phyloP scores from a whole-genome alignment of 2,888 invertebrate species.

The Pherbina coryleti region DNA sequence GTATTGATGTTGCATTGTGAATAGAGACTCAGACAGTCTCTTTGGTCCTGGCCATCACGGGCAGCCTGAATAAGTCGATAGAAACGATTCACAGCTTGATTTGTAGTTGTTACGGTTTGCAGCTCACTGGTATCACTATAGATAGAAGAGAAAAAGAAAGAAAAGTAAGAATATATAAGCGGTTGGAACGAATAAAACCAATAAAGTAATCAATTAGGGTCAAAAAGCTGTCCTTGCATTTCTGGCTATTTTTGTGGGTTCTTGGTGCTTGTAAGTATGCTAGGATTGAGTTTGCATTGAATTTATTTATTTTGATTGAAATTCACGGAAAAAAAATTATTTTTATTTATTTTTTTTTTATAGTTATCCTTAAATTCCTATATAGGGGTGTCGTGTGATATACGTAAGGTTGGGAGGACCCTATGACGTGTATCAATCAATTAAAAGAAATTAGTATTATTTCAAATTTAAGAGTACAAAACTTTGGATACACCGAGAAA shows the following conservation, averaged over 20 bases:
- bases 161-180: conserved; percentile 33
- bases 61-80: conserved; percentile 85
- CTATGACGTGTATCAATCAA: too few relatives aligned
- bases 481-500: too few relatives aligned
- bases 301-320: too few relatives aligned
- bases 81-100: conserved; percentile 80
- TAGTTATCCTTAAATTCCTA: too few relatives aligned
- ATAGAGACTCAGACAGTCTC: conserved; percentile 79
- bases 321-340: too few relatives aligned
- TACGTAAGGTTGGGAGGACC: too few relatives aligned
- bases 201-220: conserved; percentile 20
- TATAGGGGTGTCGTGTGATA: too few relatives aligned
- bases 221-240: not conserved
- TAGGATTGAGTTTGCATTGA: not conserved
- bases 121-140: conserved; percentile 82
- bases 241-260: not conserved
- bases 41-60: conserved; percentile 84
- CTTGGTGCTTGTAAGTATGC: not conserved
- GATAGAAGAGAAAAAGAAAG: conserved; percentile 52
- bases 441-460: too few relatives aligned
- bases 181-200: conserved; percentile 17
- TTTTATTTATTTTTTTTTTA: too few relatives aligned
- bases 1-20: conserved; percentile 79
- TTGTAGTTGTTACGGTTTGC: conserved; percentile 76
- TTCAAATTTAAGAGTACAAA: too few relatives aligned